Evolutionary conservation across 2,888 invertebrate species (phyloP).

Genomic region (Machimus rusticus): DNA sequence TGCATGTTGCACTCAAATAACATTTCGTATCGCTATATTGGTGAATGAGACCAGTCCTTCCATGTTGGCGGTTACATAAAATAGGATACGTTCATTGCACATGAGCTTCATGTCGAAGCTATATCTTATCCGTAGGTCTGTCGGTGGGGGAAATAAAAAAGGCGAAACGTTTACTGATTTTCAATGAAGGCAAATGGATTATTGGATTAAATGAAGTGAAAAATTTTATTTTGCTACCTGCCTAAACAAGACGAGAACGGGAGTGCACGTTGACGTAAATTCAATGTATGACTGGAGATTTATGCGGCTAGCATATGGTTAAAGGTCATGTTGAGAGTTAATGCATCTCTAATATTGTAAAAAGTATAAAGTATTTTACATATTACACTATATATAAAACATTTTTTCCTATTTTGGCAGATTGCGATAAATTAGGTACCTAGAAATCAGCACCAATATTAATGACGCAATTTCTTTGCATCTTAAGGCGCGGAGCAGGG

Average conservation of each 20-base stretch:
- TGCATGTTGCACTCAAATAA: not conserved
- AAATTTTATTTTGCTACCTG: slow-evolving; percentile 1
- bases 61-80: not conserved
- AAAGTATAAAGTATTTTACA: not conserved
- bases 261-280: not conserved
- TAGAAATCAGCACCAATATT: too few relatives aligned
- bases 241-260: not conserved
- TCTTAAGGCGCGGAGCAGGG: too few relatives aligned
- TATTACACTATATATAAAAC: too few relatives aligned
- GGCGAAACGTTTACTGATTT: slow-evolving; percentile 1
- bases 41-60: not conserved
- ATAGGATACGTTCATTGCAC: not conserved
- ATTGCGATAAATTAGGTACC: too few relatives aligned
- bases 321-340: not conserved
- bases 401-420: too few relatives aligned
- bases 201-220: slow-evolving; percentile 19
- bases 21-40: not conserved
- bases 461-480: too few relatives aligned
- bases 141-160: not conserved
- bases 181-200: slow-evolving; percentile 13
- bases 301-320: not conserved
- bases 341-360: not conserved
- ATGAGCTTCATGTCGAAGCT: not conserved
- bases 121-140: not conserved
- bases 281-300: not conserved